phyloP scores from a whole-genome alignment of 2,113 vertebrate genomes.

The Antigone vipio region DNA sequence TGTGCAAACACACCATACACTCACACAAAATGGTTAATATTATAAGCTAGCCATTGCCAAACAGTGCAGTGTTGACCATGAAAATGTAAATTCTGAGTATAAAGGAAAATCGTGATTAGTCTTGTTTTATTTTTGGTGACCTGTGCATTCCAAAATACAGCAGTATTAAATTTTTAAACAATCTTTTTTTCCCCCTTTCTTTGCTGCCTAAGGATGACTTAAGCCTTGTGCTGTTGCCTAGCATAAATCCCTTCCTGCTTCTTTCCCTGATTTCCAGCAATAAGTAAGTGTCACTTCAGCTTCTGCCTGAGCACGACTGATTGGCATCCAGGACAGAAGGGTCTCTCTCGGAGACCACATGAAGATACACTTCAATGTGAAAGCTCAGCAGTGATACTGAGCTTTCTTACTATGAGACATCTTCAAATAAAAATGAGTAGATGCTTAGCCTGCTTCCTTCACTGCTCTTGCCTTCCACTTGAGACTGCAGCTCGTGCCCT shows the following conservation, averaged over 20 bases:
- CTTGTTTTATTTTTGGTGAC: background rate
- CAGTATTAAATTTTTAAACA: background rate
- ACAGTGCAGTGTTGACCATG: background rate
- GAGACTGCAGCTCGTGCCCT: background rate
- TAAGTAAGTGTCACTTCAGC: slow-evolving; percentile 34
- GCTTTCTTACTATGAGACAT: background rate
- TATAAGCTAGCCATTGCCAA: background rate
- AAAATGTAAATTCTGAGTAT: background rate
- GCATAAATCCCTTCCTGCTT: slow-evolving; percentile 8
- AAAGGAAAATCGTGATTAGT: background rate
- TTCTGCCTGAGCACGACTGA: slow-evolving; percentile 27
- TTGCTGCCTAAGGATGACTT: background rate
- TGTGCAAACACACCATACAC: background rate
- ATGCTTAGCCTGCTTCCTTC: background rate
- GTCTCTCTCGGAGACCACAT: background rate
- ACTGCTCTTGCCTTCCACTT: background rate
- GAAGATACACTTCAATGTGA: background rate
- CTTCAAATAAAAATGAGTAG: slow-evolving; percentile 1
- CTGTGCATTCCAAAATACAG: background rate
- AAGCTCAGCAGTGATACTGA: background rate
- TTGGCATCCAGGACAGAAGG: slow-evolving; percentile 25
- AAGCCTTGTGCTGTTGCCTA: background rate
- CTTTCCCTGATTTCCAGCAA: slow-evolving; percentile 27
- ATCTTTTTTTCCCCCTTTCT: background rate
- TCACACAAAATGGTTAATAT: background rate